Conservation (phyloP, 2,888 invertebrate species). For the Stegophylla sp. region DNA sequence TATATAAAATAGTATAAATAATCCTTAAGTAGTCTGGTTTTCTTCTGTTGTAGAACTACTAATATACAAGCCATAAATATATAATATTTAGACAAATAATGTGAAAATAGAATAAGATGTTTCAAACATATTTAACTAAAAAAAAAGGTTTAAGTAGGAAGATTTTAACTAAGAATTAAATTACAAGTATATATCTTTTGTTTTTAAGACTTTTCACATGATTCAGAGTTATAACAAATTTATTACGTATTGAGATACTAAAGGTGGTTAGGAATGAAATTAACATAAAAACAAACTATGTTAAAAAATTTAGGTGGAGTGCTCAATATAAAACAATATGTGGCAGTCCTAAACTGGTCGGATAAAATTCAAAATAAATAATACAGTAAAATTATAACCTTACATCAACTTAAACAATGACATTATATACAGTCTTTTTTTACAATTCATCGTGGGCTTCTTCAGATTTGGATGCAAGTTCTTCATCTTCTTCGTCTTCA, state of each 20-base stretch:
- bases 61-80: constrained; percentile 38
- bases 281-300: constrained; percentile 38
- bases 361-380: constrained; percentile 57
- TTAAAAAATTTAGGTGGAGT: constrained; percentile 38
- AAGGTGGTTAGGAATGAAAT: constrained; percentile 1
- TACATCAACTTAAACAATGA: constrained; percentile 58
- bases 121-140: constrained; percentile 20
- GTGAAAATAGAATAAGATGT: constrained; percentile 23
- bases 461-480: constrained; percentile 59
- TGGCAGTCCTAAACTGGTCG: constrained; percentile 56
- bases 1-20: constrained; percentile 57
- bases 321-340: constrained; percentile 43
- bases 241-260: not conserved
- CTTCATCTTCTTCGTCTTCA: constrained; percentile 61
- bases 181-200: constrained; percentile 19
- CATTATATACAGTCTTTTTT: constrained; percentile 56
- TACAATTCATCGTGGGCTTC: constrained; percentile 59
- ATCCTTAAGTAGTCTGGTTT: constrained; percentile 54
- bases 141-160: constrained; percentile 36
- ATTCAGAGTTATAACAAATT: constrained; percentile 8
- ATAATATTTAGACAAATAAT: constrained; percentile 22
- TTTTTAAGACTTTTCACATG: constrained; percentile 2
- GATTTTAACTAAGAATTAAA: constrained; percentile 5
- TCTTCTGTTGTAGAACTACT: constrained; percentile 23
- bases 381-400: constrained; percentile 53